A percentile compares a stretch with the other conserved stretches of the same genome.
Evolutionary conservation across 2,888 invertebrate genomes (phyloP).

Genomic region (Mystacides longicornis): DNA sequence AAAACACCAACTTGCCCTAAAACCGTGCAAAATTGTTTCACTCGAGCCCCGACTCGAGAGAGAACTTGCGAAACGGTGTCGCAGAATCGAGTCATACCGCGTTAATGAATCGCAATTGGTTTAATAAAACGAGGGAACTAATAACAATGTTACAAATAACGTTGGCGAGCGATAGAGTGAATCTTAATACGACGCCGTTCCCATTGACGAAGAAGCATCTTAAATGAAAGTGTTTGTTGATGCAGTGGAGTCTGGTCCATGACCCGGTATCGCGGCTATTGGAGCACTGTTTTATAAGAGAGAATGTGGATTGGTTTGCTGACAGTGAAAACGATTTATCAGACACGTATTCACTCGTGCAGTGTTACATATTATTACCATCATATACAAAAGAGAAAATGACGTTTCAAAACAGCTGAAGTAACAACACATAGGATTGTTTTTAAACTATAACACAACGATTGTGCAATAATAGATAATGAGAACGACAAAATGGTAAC

Average conservation of each 20-base stretch:
- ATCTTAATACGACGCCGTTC: not conserved
- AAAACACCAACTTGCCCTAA: not conserved
- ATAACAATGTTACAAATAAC: not conserved
- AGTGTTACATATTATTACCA: no score
- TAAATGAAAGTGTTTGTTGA: constrained; percentile 1
- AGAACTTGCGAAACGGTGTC: not conserved
- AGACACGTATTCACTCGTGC: no score
- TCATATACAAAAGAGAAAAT: no score
- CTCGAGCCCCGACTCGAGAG: not conserved
- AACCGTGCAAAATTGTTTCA: constrained; percentile 1
- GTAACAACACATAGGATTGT: no score
- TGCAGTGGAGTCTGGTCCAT: not conserved
- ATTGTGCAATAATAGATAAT: no score
- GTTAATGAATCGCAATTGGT: not conserved
- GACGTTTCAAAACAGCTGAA: no score
- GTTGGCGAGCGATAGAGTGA: not conserved
- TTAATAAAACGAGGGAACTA: not conserved
- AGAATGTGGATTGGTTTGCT: not conserved
- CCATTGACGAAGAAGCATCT: not conserved
- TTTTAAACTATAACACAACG: no score
- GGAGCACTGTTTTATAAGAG: not conserved
- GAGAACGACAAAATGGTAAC: no score
- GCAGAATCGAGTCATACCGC: not conserved
- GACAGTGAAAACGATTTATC: not conserved
- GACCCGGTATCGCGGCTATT: constrained; percentile 5